These are phyloP conservation scores for Dendroctonus valens DNA, from an alignment of 1,140 invertebrate genomes.

Conservation along the genomic window DNA sequence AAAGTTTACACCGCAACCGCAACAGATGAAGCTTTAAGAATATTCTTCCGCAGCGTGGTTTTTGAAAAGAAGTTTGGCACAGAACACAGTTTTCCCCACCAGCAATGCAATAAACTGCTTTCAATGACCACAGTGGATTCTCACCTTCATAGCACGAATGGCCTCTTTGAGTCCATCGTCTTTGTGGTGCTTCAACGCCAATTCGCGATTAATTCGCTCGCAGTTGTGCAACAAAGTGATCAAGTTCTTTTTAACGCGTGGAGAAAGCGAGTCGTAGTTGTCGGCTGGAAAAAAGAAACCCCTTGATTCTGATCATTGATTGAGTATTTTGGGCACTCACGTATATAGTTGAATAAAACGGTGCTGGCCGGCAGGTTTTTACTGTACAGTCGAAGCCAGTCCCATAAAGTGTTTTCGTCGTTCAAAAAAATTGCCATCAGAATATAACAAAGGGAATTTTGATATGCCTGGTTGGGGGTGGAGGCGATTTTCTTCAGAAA, in stretches of 20 bases:
- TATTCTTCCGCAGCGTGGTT: too few relatives aligned
- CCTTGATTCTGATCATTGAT: background rate
- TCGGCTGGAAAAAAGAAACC: constrained; percentile 18
- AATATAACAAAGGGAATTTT: constrained; percentile 51
- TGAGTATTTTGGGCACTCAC: constrained; percentile 44
- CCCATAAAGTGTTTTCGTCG: constrained; percentile 54
- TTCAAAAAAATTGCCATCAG: constrained; percentile 53
- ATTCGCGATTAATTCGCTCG: constrained; percentile 39
- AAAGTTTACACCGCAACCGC: too few relatives aligned
- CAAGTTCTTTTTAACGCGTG: constrained; percentile 24
- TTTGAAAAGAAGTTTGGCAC: too few relatives aligned
- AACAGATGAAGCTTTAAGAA: too few relatives aligned
- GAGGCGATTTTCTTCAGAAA: constrained; percentile 51
- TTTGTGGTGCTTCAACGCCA: constrained; percentile 40
- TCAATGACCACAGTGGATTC: background rate
- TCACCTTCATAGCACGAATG: constrained; percentile 41
- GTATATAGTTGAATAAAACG: constrained; percentile 53
- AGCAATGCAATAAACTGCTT: too few relatives aligned
- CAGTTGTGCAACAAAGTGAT: constrained; percentile 39
- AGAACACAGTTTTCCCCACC: too few relatives aligned
- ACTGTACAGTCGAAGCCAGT: constrained; percentile 57
- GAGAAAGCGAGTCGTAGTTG: constrained; percentile 29
- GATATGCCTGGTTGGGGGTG: constrained; percentile 48
- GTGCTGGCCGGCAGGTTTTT: constrained; percentile 56
- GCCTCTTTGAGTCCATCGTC: constrained; percentile 40